These are phyloP conservation scores for Podotricha telesiphe DNA, from an alignment of 2,888 invertebrate species.

Conservation along the genomic window DNA sequence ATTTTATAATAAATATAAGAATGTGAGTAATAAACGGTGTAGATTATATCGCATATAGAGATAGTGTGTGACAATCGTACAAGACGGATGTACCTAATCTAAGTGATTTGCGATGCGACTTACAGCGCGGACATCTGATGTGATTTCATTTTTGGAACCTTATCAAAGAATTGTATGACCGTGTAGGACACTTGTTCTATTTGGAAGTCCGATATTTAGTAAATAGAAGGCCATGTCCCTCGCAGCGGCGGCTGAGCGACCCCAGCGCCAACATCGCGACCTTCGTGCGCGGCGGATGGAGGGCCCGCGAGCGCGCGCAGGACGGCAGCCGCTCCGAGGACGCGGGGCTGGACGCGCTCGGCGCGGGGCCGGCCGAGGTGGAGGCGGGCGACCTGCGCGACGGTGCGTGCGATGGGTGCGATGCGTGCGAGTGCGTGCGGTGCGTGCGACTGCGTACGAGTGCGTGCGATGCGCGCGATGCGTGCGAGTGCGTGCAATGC, in stretches of 20 bases:
- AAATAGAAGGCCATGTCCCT: too few relatives aligned
- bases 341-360: constrained; percentile 94
- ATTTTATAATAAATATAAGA: not conserved
- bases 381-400: constrained; percentile 96
- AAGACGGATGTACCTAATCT: not conserved
- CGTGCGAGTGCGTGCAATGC: too few relatives aligned
- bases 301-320: constrained; percentile 85
- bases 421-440: too few relatives aligned
- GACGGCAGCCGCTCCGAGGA: constrained; percentile 95
- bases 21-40: constrained; percentile 2
- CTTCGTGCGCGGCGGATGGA: constrained; percentile 93
- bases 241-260: constrained; percentile 94
- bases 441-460: too few relatives aligned
- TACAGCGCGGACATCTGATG: too few relatives aligned
- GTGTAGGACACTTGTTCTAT: too few relatives aligned
- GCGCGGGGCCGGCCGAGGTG: constrained; percentile 93
- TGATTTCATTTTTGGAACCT: not conserved
- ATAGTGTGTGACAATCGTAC: not conserved
- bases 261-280: constrained; percentile 95
- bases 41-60: not conserved
- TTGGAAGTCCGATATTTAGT: too few relatives aligned
- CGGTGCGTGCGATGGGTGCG: too few relatives aligned
- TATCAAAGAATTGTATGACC: not conserved
- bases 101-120: not conserved
- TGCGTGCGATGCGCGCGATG: too few relatives aligned